Conservation (phyloP, 2,113 vertebrate species). For the Heloderma charlesbogerti region DNA sequence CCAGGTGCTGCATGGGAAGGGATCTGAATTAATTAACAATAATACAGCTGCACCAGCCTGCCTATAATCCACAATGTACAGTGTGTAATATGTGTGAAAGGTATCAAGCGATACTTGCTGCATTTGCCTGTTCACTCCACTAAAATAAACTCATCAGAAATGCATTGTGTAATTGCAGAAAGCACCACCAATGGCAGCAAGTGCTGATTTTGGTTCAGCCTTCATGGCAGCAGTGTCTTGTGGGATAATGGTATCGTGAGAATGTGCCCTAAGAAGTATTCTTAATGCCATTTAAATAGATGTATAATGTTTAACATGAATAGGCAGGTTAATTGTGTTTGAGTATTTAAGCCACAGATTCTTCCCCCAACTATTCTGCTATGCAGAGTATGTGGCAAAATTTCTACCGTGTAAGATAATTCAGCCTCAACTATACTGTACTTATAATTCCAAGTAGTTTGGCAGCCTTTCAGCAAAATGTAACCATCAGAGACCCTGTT, state of each 20-base stretch:
- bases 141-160: conserved; percentile 13
- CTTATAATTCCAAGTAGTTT: conserved; percentile 62
- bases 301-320: conserved; percentile 52
- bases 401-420: conserved; percentile 57
- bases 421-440: conserved; percentile 44
- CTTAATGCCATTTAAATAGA: conserved; percentile 39
- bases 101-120: not conserved
- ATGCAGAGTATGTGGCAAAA: conserved; percentile 53
- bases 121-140: conserved; percentile 4
- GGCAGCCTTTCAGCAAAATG: not conserved
- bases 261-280: conserved; percentile 15
- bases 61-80: not conserved
- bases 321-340: conserved; percentile 36
- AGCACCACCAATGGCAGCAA: not conserved
- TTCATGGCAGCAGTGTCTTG: conserved; percentile 9
- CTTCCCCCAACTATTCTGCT: conserved; percentile 58
- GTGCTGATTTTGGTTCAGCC: conserved; percentile 25
- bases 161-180: not conserved
- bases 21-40: not conserved
- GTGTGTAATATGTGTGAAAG: not conserved
- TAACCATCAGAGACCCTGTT: conserved; percentile 36
- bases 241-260: conserved; percentile 23
- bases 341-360: conserved; percentile 43
- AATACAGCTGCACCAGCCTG: not conserved
- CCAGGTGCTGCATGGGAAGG: not conserved